A percentile compares a stretch with the other conserved stretches of the same genome.
phyloP scores from a whole-genome alignment of 2,888 invertebrate species.

The Trichacis sp. region DNA sequence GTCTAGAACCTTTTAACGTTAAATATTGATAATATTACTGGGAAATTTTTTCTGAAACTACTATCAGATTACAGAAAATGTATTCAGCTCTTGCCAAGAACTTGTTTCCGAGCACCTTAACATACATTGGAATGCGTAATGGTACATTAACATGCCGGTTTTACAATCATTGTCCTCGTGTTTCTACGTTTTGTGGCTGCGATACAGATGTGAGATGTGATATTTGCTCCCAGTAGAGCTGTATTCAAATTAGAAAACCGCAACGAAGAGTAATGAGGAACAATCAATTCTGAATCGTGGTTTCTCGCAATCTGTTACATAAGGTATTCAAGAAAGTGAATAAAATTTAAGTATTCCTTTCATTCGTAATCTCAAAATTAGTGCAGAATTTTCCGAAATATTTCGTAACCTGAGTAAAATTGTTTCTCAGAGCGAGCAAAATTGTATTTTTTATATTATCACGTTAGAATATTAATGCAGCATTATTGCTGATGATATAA shows the following conservation, averaged over 20 bases:
- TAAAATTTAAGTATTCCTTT: no score
- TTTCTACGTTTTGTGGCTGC: background rate
- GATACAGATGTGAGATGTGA: background rate
- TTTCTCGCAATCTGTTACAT: background rate
- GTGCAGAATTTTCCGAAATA: no score
- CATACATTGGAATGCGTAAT: conserved; percentile 5
- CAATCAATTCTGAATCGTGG: conserved; percentile 1
- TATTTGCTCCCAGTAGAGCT: background rate
- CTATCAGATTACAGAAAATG: background rate
- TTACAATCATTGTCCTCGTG: conserved; percentile 1
- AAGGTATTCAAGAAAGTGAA: no score
- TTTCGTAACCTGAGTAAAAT: no score
- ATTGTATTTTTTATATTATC: no score
- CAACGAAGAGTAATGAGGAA: conserved; percentile 5
- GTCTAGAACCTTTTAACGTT: no score
- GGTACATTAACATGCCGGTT: conserved; percentile 5
- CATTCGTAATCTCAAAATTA: no score
- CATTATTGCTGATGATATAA: no score
- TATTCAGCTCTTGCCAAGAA: conserved; percentile 1
- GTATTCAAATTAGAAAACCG: conserved; percentile 12
- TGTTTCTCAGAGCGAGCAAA: no score
- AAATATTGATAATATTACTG: background rate
- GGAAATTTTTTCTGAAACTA: background rate
- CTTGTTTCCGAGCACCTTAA: background rate
- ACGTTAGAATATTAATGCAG: no score